Percentiles rank a stretch among this genome's conserved stretches.
These are phyloP conservation scores for Artibeus jamaicensis DNA, from an alignment of 2,797 vertebrate genomes.

Conservation along the genomic window DNA sequence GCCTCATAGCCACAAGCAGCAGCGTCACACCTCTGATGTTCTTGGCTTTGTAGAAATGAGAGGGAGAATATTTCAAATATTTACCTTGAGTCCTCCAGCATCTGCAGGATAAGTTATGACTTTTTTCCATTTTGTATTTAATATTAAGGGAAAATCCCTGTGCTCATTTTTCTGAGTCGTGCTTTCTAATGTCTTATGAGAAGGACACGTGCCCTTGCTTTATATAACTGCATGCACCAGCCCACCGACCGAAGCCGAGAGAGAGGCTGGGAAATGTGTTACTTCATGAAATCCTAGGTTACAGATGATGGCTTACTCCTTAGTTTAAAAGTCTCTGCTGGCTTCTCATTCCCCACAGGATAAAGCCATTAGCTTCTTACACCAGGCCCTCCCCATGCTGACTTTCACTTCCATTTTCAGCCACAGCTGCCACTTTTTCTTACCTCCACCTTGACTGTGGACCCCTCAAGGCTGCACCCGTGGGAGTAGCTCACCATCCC, in stretches of 20 bases:
- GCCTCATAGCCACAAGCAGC: neutral
- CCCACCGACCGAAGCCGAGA: neutral
- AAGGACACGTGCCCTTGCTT: neutral
- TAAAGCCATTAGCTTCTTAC: neutral
- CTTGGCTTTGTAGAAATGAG: constrained; percentile 13
- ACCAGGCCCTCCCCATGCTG: neutral
- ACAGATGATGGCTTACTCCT: neutral
- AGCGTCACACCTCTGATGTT: neutral
- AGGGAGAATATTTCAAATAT: constrained; percentile 46
- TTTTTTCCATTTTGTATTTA: constrained; percentile 50
- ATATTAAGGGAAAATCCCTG: neutral
- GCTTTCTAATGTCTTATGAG: neutral
- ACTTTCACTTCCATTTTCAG: neutral
- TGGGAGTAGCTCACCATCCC: neutral
- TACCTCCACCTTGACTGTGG: neutral
- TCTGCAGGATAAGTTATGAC: constrained; percentile 33
- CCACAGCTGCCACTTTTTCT: neutral
- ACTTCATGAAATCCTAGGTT: neutral
- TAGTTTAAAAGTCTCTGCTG: constrained; percentile 20
- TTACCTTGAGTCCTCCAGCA: constrained; percentile 32
- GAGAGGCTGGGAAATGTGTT: neutral
- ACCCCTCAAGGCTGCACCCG: neutral
- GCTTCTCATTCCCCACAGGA: neutral
- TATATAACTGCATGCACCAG: neutral
- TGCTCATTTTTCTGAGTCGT: constrained; percentile 35